phyloP scores from a whole-genome alignment of 1,140 invertebrate species.

The Pogonomyrmex californicus region DNA sequence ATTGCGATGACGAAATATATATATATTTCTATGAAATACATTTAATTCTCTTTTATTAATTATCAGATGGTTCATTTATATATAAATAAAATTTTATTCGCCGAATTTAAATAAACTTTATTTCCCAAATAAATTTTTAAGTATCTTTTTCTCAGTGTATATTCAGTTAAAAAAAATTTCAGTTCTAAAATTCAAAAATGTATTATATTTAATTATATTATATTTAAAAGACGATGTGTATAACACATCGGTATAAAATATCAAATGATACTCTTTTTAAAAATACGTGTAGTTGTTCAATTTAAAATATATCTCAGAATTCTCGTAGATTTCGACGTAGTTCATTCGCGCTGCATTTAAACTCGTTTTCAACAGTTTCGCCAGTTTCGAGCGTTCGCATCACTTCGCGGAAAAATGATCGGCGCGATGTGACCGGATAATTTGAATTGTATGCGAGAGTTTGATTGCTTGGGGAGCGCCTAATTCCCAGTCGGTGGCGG shows the following conservation, averaged over 20 bases:
- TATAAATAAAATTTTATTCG: too few relatives aligned
- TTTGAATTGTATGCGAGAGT: conserved; percentile 42
- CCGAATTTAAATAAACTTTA: too few relatives aligned
- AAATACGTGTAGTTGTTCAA: too few relatives aligned
- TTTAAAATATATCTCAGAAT: neutral
- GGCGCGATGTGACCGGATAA: conserved; percentile 19
- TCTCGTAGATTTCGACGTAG: neutral
- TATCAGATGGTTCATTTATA: too few relatives aligned
- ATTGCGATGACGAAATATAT: too few relatives aligned
- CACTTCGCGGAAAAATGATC: conserved; percentile 15
- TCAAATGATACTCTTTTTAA: neutral
- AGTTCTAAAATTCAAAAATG: neutral
- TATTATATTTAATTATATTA: neutral
- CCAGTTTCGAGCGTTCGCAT: neutral
- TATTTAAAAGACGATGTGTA: too few relatives aligned
- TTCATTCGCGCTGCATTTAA: neutral
- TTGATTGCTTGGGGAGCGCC: conserved; percentile 50
- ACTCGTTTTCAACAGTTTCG: neutral
- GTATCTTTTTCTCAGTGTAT: too few relatives aligned
- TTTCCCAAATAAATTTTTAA: too few relatives aligned
- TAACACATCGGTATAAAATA: neutral
- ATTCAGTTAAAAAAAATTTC: neutral
- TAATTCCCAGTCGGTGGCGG: conserved; percentile 39
- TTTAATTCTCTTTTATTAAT: too few relatives aligned
- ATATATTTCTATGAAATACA: too few relatives aligned